phyloP scores from a whole-genome alignment of 30 jellyfish, hydroid and myxozoan genomes.

The Pelagia noctiluca region DNA sequence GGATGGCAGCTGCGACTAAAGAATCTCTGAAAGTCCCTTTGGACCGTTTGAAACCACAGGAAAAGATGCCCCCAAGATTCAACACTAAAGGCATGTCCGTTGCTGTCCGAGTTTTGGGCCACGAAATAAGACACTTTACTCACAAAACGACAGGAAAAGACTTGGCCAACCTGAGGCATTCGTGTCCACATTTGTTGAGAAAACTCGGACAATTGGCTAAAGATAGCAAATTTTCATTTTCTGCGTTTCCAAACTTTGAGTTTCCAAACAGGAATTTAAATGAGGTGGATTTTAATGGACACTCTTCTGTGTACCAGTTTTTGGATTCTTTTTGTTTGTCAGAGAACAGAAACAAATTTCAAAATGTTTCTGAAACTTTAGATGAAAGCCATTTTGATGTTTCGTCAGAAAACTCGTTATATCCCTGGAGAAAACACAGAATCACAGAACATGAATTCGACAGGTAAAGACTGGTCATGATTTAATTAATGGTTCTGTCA shows the following conservation, averaged over 20 bases:
- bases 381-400: not conserved
- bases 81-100: conserved; percentile 79
- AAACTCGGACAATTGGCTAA: conserved; percentile 67
- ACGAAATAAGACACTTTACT: conserved; percentile 87
- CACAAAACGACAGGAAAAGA: conserved; percentile 91
- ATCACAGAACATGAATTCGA: conserved; percentile 45
- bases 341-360: not conserved
- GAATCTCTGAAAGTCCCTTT: conserved; percentile 49
- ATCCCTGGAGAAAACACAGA: conserved; percentile 43
- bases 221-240: conserved; percentile 46
- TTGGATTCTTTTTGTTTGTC: conserved; percentile 12
- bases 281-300: conserved; percentile 59
- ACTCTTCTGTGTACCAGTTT: not conserved
- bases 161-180: conserved; percentile 67
- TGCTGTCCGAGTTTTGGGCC: conserved; percentile 91
- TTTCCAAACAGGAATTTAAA: conserved; percentile 39
- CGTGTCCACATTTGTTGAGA: conserved; percentile 58
- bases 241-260: conserved; percentile 42
- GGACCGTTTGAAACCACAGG: conserved; percentile 59
- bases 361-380: no score
- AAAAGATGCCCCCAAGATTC: conserved; percentile 92
- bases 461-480: no score
- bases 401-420: not conserved
- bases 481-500: no score
- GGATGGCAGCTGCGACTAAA: conserved; percentile 42